Evolutionary conservation across 1,140 invertebrate genomes (phyloP), one percentile per base, ranked within the genome.

Genomic region (Tachypleus tridentatus): DNA sequence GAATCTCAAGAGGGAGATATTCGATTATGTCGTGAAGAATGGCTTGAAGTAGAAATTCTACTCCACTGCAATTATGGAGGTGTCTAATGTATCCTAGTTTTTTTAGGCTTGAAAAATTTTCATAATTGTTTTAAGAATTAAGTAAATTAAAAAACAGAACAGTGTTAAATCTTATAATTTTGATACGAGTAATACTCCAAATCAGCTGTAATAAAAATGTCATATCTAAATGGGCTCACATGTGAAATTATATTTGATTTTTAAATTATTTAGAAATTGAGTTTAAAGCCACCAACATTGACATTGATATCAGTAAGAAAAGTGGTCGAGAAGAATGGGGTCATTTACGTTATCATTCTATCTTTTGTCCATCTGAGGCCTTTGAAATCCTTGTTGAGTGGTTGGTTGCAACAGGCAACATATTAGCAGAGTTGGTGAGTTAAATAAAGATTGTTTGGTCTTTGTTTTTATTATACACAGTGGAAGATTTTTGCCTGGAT

Each of bases 271-370:
- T 29, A 73, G 74, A 85, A 83, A 81, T 73, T 79, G 83, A 9
- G 74, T 85, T 53, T 73, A 91, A 90, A 71, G 84, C 87, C 67
- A 87, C 86, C 29, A 86, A 91, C 76, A 77, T 93, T 61, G 89
- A 93, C 73, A 90, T 94, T 49, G 93, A 97, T 74, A 83, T 91
- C 3, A 86, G 82, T 68, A 84, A 83, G 73, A 93, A 89, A 75
- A 95, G 91, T 75, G 91, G 95, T 74, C 82, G 94, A 59, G 85
- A 89, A 61, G 95, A 98, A 77, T 98, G 93, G 93, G 93, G 92
- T 10, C 91, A 95, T 76, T 84, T 90, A 6, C 83, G 86, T 29
- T 96, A 97, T 79, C 93, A 97, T 73, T 86, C 88, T n/a, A 80
- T 87, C 58, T 96, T 91, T 77, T 83, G 85, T 68, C 86, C 91